Percentiles rank a stretch among this genome's conserved stretches.
Conservation (phyloP, 1,140 invertebrate species). For the Zaprionus gabonicus region DNA sequence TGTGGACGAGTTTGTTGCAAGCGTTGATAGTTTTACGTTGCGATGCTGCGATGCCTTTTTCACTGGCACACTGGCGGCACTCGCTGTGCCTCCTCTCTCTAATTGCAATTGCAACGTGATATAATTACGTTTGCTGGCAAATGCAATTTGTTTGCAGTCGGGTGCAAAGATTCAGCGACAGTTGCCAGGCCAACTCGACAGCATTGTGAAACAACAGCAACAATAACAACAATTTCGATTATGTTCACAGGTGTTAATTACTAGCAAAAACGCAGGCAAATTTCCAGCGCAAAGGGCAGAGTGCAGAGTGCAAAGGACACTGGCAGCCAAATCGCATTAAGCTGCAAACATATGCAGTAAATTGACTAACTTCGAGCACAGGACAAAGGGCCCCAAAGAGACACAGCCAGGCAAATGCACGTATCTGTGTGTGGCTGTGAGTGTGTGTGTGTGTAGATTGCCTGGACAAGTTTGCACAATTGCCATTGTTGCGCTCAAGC, state of each 20-base stretch:
- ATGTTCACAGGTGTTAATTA: conserved; percentile 39
- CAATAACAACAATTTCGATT: conserved; percentile 38
- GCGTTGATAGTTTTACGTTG: conserved; percentile 15
- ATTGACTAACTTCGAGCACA: conserved; percentile 3
- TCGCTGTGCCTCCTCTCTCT: conserved; percentile 27
- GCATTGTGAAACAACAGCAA: neutral
- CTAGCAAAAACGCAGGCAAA: conserved; percentile 7
- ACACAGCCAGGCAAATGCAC: neutral
- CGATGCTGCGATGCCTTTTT: conserved; percentile 5
- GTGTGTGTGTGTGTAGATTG: neutral
- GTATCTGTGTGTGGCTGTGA: neutral
- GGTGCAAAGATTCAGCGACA: conserved; percentile 47
- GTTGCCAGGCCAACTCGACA: conserved; percentile 2
- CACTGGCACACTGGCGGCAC: neutral
- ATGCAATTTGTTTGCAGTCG: conserved; percentile 72
- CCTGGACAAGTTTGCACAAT: conserved; percentile 12
- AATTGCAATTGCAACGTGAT: conserved; percentile 77
- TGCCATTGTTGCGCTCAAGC: conserved; percentile 28
- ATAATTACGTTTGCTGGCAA: conserved; percentile 67
- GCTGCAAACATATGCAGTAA: conserved; percentile 7
- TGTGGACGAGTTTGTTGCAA: neutral
- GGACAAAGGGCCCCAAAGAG: neutral
- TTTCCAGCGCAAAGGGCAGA: neutral
- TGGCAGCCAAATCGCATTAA: conserved; percentile 1
- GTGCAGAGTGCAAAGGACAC: neutral